Evolutionary conservation across 2,888 invertebrate genomes (phyloP), one percentile per base, ranked within the genome.

Genomic region (Lissocephala sabroskyi): DNA sequence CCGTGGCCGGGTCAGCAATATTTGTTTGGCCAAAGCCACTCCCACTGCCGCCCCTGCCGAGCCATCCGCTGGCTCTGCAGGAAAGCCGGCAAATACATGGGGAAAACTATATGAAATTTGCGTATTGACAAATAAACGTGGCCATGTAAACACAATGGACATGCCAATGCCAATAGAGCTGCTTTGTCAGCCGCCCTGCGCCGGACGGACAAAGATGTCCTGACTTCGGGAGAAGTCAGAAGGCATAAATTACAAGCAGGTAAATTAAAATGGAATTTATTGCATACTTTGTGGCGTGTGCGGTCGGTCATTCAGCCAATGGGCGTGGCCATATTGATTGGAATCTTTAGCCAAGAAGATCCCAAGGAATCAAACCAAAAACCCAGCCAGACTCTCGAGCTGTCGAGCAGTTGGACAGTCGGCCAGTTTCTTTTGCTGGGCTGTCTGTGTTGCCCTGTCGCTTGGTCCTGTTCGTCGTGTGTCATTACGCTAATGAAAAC

Each of bases 221-320:
- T n/a, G n/a, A n/a, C n/a, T n/a, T n/a, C n/a, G n/a, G n/a, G 64
- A 77, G 61, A 65, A 78, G 79, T 78, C 79, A 78, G 66, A 79
- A 68, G 61, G 76, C 79, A 79, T 79, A 79, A 79, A 79, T 79
- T 76, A 79, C 65, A 64, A 59, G 73, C 64, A 73, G 79, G 77
- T 79, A 79, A 79, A 79, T 79, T 79, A 79, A 79, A 79, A 78
- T 53, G 58, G 59, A 79, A 79, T 79, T 79, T 79, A 79, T 79
- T 57, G 68, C 77, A 71, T 76, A 73, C 74, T 73, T 73, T 76
- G 71, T 64, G 71, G 71, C 70, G 73, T 51, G 55, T n/a, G n/a
- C n/a, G n/a, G n/a, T n/a, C n/a, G n/a, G n/a, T n/a, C n/a, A n/a
- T n/a, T n/a, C n/a, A n/a, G n/a, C n/a, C n/a, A n/a, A n/a, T n/a